phyloP scores from a whole-genome alignment of 2,888 invertebrate genomes.

The Campopleginae sp. region DNA sequence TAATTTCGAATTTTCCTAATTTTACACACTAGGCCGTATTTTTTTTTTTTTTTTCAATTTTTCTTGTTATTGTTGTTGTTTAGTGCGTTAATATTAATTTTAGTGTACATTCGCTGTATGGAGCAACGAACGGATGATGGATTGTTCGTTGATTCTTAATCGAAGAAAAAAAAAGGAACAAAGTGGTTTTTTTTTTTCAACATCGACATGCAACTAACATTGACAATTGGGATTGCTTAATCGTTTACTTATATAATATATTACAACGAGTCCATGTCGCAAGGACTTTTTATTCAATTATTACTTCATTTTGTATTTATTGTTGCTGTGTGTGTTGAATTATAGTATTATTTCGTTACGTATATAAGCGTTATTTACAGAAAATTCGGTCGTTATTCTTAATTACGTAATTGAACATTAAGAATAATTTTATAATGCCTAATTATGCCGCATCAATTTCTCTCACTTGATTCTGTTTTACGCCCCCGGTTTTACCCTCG shows the following conservation, averaged over 20 bases:
- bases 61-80: background rate
- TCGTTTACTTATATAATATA: conserved; percentile 48
- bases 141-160: conserved; percentile 37
- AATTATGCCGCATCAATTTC: conserved; percentile 24
- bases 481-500: conserved; percentile 27
- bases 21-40: conserved; percentile 64
- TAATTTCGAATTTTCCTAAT: conserved; percentile 47
- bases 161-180: conserved; percentile 28
- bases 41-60: background rate
- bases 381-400: conserved; percentile 57
- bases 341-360: conserved; percentile 28
- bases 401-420: conserved; percentile 58
- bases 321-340: conserved; percentile 16
- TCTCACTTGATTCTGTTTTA: conserved; percentile 36
- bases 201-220: conserved; percentile 79
- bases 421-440: conserved; percentile 56
- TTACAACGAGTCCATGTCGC: conserved; percentile 60
- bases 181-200: conserved; percentile 63
- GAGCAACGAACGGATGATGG: conserved; percentile 25
- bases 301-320: conserved; percentile 24
- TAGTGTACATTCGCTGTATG: conserved; percentile 55
- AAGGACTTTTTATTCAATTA: conserved; percentile 26
- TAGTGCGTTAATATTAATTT: conserved; percentile 54
- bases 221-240: conserved; percentile 73
- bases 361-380: conserved; percentile 65